phyloP scores from a whole-genome alignment of 2,113 vertebrate species.

The Aspiorhynchus laticeps region DNA sequence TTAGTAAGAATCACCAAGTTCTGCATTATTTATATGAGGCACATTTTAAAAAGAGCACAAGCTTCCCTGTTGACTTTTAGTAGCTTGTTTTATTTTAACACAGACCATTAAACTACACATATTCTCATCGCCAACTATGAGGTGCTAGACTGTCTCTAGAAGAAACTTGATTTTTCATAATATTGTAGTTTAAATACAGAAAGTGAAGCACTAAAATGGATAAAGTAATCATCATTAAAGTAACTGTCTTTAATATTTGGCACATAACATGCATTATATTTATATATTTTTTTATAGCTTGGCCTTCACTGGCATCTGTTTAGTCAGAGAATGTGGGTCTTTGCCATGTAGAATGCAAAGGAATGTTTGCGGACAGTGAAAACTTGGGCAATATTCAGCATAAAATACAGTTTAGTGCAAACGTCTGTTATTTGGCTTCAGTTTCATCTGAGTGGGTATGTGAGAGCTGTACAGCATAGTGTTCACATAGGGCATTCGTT shows the following conservation, averaged over 20 bases:
- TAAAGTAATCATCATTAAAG: neutral
- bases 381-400: conserved; percentile 34
- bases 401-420: conserved; percentile 39
- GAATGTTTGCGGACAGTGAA: conserved; percentile 18
- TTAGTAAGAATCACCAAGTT: conserved; percentile 63
- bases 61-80: conserved; percentile 58
- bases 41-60: conserved; percentile 58
- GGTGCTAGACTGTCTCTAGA: conserved; percentile 17
- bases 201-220: neutral
- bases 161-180: conserved; percentile 1
- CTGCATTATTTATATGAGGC: conserved; percentile 65
- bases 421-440: conserved; percentile 45
- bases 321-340: neutral
- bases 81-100: conserved; percentile 54
- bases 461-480: conserved; percentile 48
- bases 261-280: neutral
- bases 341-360: neutral
- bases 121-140: conserved; percentile 36
- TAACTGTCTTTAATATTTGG: neutral
- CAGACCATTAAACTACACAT: conserved; percentile 21
- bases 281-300: neutral
- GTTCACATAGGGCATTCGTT: conserved; percentile 49
- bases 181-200: neutral
- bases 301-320: neutral
- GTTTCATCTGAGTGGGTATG: conserved; percentile 37